Evolutionary conservation across 2,888 invertebrate species (phyloP), one percentile per base, ranked within the genome.

Genomic region (Drosophila paramelanica): DNA sequence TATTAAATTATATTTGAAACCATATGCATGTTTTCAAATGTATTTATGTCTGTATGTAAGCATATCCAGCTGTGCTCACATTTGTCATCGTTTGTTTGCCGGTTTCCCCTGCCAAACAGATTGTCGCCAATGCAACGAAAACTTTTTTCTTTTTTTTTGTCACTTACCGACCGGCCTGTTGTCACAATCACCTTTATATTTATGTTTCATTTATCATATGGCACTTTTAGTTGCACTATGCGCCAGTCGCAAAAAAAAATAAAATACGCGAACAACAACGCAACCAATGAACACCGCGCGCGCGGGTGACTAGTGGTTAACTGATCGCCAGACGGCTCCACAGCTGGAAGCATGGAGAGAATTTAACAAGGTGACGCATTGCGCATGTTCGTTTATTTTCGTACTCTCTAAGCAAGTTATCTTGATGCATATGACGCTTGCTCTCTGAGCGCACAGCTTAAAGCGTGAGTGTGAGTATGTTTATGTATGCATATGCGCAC

Each of bases 241-340:
- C 47, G 45, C 42, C 43, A 58, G 23, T 55, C 46, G 64, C 68
- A 14, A 78, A 75, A 60, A 64, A 65, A 57, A 57, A 55, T 31
- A 49, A 27, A 62, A 72, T 55, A 51, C 50, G 25, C 61, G 61
- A 43, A 45, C 64, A 58, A 67, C 62, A 62, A 56, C 67, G 58
- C 67, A 39, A 53, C 52, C 43, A 62, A 67, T n/a, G 42, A 77
- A 65, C 55, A 78, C 75, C 74, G 79, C 79, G 76, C 75, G 75
- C 76, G 76, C 76, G 74, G 69, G 47, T 78, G 68, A 68, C 79
- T 76, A 76, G 79, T 60, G 79, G 76, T 73, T 73, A 73, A 76
- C 76, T 76, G 76, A 76, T 76, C 76, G 68, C 27, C 74, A 73
- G 64, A 64, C 75, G 46, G 41, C 43, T 41, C 14, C 56, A 74